Percentiles rank a stretch among this genome's conserved stretches.
phyloP scores from a whole-genome alignment of 1,140 invertebrate species.

The Brachystomella parvula region DNA sequence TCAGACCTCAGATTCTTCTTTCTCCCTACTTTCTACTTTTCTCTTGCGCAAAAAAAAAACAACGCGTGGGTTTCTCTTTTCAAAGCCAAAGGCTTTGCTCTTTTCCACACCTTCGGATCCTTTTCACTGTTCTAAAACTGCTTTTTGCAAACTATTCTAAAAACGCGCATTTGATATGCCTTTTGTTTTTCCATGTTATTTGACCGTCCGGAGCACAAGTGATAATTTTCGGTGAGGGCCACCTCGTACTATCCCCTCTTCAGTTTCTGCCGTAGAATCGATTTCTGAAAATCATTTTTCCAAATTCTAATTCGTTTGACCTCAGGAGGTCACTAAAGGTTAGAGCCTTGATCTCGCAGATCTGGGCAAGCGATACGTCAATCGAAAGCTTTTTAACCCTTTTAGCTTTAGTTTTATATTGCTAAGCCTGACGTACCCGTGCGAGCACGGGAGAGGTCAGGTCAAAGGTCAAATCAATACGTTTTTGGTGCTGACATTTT shows the following conservation, averaged over 20 bases:
- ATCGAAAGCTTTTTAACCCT: too few species aligned
- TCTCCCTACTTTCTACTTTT: not conserved
- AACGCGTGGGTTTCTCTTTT: not conserved
- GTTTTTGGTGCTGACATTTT: too few species aligned
- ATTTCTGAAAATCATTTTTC: too few species aligned
- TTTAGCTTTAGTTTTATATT: too few species aligned
- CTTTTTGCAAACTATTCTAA: not conserved
- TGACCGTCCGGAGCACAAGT: not conserved
- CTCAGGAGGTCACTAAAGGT: too few species aligned
- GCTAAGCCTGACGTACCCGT: not conserved
- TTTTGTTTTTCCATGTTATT: not conserved
- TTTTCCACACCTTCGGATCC: too few species aligned
- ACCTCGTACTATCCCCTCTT: not conserved
- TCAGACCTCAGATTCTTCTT: not conserved
- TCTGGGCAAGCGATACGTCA: too few species aligned
- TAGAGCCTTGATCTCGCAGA: too few species aligned
- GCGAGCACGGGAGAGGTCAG: constrained; percentile 9
- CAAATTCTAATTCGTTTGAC: too few species aligned
- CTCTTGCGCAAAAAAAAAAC: not conserved
- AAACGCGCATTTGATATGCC: not conserved
- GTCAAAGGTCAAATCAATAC: constrained; percentile 34
- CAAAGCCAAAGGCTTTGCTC: too few species aligned
- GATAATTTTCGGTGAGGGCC: not conserved
- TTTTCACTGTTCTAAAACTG: too few species aligned
- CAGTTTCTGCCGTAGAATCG: not conserved